Evolutionary conservation across 2,797 vertebrate genomes (phyloP), one percentile per base, ranked within the genome.

Genomic region (Sebastes miniatus): DNA sequence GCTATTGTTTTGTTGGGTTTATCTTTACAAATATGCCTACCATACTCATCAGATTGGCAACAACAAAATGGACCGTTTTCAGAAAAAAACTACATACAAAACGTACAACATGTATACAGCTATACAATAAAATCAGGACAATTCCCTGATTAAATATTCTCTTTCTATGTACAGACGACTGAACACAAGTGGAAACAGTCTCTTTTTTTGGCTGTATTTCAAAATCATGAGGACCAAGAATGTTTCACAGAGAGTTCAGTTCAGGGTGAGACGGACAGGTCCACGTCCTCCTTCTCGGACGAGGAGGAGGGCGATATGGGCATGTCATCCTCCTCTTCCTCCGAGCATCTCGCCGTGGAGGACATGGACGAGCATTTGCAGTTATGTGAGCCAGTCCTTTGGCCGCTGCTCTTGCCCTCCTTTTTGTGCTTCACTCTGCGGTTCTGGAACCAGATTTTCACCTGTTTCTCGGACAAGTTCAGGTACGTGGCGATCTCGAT

Each of bases 381-480:
- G 92, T 93, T 95, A 75, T 97, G 97, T 36, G 95, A 89, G 1
- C 91, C 94, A n/a, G 95, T 95, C 72, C 97, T 95, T 84, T 97
- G 97, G 27, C 93, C 95, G 88, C 95, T 89, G 83, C 95, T 95
- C 92, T 99, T 99, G 71, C 98, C 98, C 90, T 99, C 98, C 87
- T 99, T 99, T 96, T 99, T 99, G 96, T 99, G 98, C 87, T 99
- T 99, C 86, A 99, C 98, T n/a, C 98, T 94, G 72, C 98, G 97
- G 92, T 99, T 99, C 94, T 99, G 98, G 95, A 99, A 99, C 98
- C 98, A 99, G 91, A 99, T 99, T 93, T 99, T 99, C 87, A 99
- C 98, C 94, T 99, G 98, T 87, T 99, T 99, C 95, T 99, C 98
- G 11, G 98, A 99, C 90, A 99, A 96, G 92, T 99, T 99, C 91